phyloP scores from a whole-genome alignment of 2,888 invertebrate genomes.

The Andrena minutula region DNA sequence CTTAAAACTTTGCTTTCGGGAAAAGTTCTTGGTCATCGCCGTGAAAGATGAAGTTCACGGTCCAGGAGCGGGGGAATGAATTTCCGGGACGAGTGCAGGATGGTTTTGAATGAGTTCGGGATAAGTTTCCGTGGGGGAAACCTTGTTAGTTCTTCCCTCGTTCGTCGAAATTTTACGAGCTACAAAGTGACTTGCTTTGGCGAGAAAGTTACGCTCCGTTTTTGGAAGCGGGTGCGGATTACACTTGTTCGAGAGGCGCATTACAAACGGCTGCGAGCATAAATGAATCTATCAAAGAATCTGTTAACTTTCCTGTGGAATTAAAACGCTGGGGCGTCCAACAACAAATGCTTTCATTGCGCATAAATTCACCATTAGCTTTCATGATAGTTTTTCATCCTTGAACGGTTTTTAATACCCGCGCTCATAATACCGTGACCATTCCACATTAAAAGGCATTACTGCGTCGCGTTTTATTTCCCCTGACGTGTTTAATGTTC shows the following conservation, averaged over 20 bases:
- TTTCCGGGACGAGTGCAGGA: constrained; percentile 64
- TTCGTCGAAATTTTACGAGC: constrained; percentile 1
- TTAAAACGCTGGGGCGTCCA: neutral
- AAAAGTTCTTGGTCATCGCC: constrained; percentile 38
- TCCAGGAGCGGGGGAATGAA: constrained; percentile 62
- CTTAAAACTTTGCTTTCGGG: constrained; percentile 72
- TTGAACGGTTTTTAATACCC: neutral
- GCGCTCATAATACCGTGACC: neutral
- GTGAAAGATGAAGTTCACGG: constrained; percentile 38
- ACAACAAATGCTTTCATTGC: neutral
- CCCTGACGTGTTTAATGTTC: neutral
- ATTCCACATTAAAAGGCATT: neutral
- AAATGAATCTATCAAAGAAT: no score
- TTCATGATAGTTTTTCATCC: neutral
- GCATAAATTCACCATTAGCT: neutral
- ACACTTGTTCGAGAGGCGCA: neutral
- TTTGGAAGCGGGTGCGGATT: neutral
- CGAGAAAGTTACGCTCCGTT: neutral
- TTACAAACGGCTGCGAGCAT: no score
- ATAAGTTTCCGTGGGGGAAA: constrained; percentile 67
- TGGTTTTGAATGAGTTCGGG: constrained; percentile 75
- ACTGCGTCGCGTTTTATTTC: neutral
- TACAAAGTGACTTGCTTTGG: neutral
- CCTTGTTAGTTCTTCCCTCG: constrained; percentile 26
- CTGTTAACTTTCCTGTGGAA: neutral